Evolutionary conservation across 2,113 vertebrate genomes (phyloP), one percentile per base, ranked within the genome.

Genomic region (Lepidothrix coronata): DNA sequence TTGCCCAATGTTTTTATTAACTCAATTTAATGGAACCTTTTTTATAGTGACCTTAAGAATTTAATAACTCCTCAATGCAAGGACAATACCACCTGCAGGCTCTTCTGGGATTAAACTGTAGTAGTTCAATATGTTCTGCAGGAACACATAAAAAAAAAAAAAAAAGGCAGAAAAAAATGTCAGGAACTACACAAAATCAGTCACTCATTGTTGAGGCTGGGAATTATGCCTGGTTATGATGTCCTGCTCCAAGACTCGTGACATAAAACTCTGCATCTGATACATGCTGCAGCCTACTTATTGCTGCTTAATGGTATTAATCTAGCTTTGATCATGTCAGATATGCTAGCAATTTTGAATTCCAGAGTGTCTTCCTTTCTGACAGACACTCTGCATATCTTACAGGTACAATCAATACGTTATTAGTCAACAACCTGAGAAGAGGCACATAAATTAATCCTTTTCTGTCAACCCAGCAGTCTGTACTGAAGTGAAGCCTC

Each of bases 401-500:
- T 98, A 97, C 83, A 97, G 97, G 98, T 91, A 84, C 78, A 77
- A 99, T 99, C 99, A 96, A 99, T 99, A 99, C 70, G 91, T 99
- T 99, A 99, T 99, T 99, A 99, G 98, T 98, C 98, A 99, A 98
- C 99, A 98, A 97, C 95, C 97, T 98, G 98, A 98, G 73, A 51
- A 85, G 95, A 97, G 97, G 97, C 97, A 98, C 97, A 96, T 98
- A 98, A 98, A 99, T 99, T 99, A 98, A 99, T 99, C 98, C 97
- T 87, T 98, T 98, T 98, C 98, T 98, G 98, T 99, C 98, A 98
- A 96, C 92, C 94, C 73, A 96, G 96, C 97, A 98, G 87, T 96
- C 95, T 97, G 95, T 72, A 97, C 94, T 94, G 61, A 62, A 89
- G 90, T 95, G 96, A 95, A 98, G 96, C 95, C 88, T 97, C 95